Evolutionary conservation across 2,113 vertebrate genomes (phyloP).

Genomic region (Saimiri boliviensis): DNA sequence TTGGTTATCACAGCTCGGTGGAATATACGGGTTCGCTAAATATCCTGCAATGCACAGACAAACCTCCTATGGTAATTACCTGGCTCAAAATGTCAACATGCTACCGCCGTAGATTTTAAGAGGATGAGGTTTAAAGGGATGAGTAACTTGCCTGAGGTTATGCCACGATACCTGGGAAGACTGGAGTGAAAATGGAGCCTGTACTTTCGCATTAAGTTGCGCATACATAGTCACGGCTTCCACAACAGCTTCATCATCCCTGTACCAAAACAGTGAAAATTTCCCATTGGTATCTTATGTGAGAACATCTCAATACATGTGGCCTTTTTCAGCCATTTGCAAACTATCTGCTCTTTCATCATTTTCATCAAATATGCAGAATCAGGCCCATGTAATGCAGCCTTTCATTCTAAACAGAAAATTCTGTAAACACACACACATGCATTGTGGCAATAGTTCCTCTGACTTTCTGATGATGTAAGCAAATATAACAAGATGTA

Average conservation of each 20-base stretch:
- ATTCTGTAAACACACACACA: neutral
- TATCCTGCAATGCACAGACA: neutral
- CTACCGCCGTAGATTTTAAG: neutral
- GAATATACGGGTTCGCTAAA: neutral
- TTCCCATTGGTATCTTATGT: rapidly evolving
- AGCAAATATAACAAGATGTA: neutral
- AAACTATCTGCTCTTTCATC: neutral
- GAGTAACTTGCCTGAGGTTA: neutral
- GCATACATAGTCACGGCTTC: neutral
- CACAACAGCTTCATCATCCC: neutral
- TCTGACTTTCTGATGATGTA: neutral
- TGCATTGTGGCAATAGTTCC: neutral
- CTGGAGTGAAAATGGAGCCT: rapidly evolving
- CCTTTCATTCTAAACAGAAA: neutral
- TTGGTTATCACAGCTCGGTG: neutral
- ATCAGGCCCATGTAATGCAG: neutral
- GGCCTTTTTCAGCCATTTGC: neutral
- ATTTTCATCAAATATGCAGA: neutral
- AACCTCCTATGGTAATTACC: neutral
- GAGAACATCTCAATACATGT: neutral
- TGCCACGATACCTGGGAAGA: neutral
- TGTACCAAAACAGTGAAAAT: neutral
- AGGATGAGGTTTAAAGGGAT: neutral
- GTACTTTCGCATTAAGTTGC: neutral
- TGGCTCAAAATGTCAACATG: neutral